Conservation (phyloP, 2,888 invertebrate genomes). For the Plagodis dolabraria region DNA sequence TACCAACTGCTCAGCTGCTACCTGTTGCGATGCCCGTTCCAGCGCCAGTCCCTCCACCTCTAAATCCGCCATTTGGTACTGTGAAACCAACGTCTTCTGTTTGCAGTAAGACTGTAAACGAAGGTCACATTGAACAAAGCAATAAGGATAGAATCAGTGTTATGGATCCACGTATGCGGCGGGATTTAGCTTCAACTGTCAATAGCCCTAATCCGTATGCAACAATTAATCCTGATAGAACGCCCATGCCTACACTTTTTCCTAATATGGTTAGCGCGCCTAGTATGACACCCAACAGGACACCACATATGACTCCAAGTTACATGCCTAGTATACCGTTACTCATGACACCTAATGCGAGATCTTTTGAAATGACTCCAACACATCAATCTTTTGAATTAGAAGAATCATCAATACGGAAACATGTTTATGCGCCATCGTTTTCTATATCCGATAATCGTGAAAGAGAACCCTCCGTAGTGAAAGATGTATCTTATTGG, state of each 20-base stretch:
- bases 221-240: conserved; percentile 43
- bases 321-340: conserved; percentile 43
- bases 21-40: conserved; percentile 7
- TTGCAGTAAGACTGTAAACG: conserved; percentile 9
- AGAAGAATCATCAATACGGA: conserved; percentile 50
- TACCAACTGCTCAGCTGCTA: conserved; percentile 37
- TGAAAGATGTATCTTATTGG: conserved; percentile 43
- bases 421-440: conserved; percentile 69
- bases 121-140: conserved; percentile 36
- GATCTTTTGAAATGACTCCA: conserved; percentile 59
- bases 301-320: conserved; percentile 38
- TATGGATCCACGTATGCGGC: conserved; percentile 63
- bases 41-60: conserved; percentile 6
- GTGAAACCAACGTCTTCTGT: conserved; percentile 4
- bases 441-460: conserved; percentile 48
- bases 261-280: conserved; percentile 25
- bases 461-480: conserved; percentile 49
- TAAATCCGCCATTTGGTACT: background rate
- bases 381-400: conserved; percentile 54
- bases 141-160: conserved; percentile 33
- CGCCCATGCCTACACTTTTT: conserved; percentile 36
- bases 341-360: conserved; percentile 49
- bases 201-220: conserved; percentile 46
- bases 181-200: conserved; percentile 47
- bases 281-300: conserved; percentile 40